Evolutionary conservation across 2,113 vertebrate species (phyloP), one percentile per base, ranked within the genome.

Genomic region (Pao palembangensis): DNA sequence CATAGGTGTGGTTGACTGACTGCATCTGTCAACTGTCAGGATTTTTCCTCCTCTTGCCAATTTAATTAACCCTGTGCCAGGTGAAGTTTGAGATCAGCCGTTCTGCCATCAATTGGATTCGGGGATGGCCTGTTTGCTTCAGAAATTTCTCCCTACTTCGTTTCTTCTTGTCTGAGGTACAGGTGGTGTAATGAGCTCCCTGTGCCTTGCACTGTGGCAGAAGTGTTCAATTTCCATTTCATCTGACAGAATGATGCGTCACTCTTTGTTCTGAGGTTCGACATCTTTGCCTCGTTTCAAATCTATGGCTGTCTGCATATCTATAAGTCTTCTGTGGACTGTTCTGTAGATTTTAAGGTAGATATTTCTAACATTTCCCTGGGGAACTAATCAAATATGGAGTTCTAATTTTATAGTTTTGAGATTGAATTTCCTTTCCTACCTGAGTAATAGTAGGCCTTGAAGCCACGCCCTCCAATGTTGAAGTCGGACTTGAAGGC

Each of bases 401-500:
- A 38, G 8, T 11, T 28, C 25, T 28, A 5, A 28, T 38, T 38
- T 38, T 38, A 38, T 8, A 11, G 34, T 12, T 38, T 38, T 38
- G 34, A 10, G 34, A 8, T 38, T 11, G 34, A 38, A 12, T 12
- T 38, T 12, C 8, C 18, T 13, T 25, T 61, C 66, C 6, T 81
- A 98, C 96, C 95, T 20, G 96, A 98, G 82, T 94, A 98, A 84
- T 94, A 99, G 69, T 93, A 89, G 14, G 95, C 95, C 74, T 95
- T 98, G 85, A 99, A 99, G 44, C 97, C 96, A 44, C 93, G 89
- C 69, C 94, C 95, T 8, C 94, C 96, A 0, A 99, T 99, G 87
- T 99, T 99, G 71, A 95, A 98, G 81, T 99, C 96, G 0, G 96
- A 99, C 78, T 94, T 98, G 89, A 99, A 98, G 67, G 96, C 66